Conservation (phyloP, 2,797 vertebrate species). For the Microhierax caerulescens region DNA sequence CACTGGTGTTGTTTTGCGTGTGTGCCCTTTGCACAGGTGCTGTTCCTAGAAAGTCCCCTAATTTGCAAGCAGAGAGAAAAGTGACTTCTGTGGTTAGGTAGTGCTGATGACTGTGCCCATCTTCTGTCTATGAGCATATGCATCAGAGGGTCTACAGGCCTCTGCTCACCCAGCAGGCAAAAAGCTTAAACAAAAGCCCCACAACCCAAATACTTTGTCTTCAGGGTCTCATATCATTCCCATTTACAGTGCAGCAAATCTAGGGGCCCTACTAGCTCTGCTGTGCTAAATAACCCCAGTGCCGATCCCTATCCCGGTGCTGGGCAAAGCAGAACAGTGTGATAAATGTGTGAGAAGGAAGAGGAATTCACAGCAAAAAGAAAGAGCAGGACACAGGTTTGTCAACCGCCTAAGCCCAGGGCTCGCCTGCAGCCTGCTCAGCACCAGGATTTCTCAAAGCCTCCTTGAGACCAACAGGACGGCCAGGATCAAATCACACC, state of each 20-base stretch:
- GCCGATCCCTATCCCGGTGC: neutral
- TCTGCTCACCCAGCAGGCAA: neutral
- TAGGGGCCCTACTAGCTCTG: neutral
- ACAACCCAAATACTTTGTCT: neutral
- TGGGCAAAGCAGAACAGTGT: neutral
- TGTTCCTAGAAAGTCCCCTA: constrained; percentile 59
- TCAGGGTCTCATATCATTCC: neutral
- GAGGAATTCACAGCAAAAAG: neutral
- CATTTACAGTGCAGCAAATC: neutral
- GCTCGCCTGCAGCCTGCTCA: neutral
- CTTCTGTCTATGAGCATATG: neutral
- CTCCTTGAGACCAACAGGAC: neutral
- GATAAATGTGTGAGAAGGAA: neutral
- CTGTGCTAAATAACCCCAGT: neutral
- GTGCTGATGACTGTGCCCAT: neutral
- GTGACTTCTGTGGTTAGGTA: neutral
- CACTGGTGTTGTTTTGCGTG: neutral
- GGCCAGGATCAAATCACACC: neutral
- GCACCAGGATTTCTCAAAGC: neutral
- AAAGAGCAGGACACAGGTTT: neutral
- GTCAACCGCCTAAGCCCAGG: neutral
- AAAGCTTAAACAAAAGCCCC: neutral
- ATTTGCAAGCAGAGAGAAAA: constrained; percentile 35
- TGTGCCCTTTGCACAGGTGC: neutral
- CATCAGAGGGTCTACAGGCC: neutral